These are phyloP conservation scores for Amphimedon queenslandica DNA, from an alignment of 37 sponge, comb jelly and placozoan genomes.

Conservation along the genomic window DNA sequence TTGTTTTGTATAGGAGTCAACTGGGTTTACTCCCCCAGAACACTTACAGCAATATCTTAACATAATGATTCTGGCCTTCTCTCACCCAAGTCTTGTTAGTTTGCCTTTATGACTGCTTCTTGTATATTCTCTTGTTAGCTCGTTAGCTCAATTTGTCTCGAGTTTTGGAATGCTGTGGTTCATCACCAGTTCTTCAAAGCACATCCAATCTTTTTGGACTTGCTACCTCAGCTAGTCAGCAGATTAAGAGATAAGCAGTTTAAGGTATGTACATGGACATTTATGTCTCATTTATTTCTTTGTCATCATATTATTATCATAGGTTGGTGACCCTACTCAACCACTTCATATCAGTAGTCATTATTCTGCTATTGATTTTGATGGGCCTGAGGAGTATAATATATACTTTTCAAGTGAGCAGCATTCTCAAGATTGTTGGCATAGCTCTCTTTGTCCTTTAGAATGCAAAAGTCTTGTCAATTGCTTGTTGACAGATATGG, in stretches of 20 bases:
- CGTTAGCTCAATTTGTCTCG: not conserved
- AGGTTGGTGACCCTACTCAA: slow-evolving; percentile 46
- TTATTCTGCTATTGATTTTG: slow-evolving; percentile 29
- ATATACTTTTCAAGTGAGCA: slow-evolving; percentile 36
- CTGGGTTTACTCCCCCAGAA: too few relatives aligned
- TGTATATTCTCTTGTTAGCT: too few relatives aligned
- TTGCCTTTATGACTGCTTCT: too few relatives aligned
- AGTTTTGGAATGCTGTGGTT: not conserved
- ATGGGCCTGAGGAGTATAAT: slow-evolving; percentile 20
- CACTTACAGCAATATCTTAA: too few relatives aligned
- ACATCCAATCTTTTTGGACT: slow-evolving; percentile 8
- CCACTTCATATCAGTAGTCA: slow-evolving; percentile 3
- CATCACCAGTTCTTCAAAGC: slow-evolving; percentile 32
- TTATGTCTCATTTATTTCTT: not conserved
- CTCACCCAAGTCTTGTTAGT: too few relatives aligned
- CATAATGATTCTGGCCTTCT: too few relatives aligned
- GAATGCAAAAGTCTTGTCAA: not conserved
- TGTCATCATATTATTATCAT: not conserved
- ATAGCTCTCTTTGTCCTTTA: not conserved
- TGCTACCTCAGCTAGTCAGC: slow-evolving; percentile 19
- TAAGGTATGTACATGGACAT: not conserved
- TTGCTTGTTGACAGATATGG: too few relatives aligned
- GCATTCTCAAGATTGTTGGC: not conserved
- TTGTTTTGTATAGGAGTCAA: too few relatives aligned
- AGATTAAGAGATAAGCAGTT: not conserved